phyloP scores from a whole-genome alignment of 2,113 vertebrate genomes.

The Calonectris borealis region DNA sequence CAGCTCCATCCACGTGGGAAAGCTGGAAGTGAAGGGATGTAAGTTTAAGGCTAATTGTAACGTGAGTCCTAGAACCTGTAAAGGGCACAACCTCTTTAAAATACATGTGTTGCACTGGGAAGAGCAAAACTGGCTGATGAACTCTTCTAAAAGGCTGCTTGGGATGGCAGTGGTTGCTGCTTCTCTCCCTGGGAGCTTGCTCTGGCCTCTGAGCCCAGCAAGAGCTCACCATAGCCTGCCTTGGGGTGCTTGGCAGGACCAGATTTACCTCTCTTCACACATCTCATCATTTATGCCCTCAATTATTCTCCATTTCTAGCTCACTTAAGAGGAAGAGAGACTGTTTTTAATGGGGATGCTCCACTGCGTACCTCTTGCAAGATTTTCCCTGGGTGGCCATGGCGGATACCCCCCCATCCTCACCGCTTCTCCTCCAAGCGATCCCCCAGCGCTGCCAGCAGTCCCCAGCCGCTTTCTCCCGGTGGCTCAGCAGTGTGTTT shows the following conservation, averaged over 20 bases:
- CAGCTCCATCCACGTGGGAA: neutral
- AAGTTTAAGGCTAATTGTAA: neutral
- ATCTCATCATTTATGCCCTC: neutral
- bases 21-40: neutral
- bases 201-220: neutral
- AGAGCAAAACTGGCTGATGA: neutral
- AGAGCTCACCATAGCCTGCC: neutral
- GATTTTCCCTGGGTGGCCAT: neutral
- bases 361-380: neutral
- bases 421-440: accelerated
- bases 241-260: neutral
- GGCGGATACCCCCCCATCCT: neutral
- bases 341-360: neutral
- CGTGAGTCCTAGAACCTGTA: neutral
- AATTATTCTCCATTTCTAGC: neutral
- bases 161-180: neutral
- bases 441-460: accelerated
- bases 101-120: neutral
- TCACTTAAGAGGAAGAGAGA: neutral
- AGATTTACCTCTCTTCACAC: neutral
- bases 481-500: neutral
- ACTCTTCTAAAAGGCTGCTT: neutral
- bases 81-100: neutral
- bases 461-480: neutral
- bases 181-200: neutral